Base-by-base conservation (phyloP, 2,797 vertebrate species). In the Taeniopygia guttata region DNA sequence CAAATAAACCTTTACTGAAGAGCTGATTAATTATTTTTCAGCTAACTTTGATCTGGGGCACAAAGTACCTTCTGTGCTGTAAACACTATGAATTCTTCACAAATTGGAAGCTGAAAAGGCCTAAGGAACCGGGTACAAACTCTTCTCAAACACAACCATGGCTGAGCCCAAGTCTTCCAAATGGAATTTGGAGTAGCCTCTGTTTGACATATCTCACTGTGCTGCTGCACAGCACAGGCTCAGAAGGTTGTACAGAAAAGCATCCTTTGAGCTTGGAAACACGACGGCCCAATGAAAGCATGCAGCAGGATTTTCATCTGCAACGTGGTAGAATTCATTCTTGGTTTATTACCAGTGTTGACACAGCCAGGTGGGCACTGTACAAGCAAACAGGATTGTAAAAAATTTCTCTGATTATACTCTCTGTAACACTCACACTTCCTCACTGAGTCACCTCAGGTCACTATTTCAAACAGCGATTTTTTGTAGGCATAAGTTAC, bases 31-130 rank as follows among this genome's bases (percentile, higher is more conserved):
- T 86, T 90, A 60, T 70, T 90, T 96, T 97, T 97, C 95, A 97
- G 95, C 97, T 97, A 97, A 94, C 94, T 97, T 96, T 93, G 89
- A 95, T 95, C 93, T 96, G 97, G 97, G 97, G 97, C 97, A 98
- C 97, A 98, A 98, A 97, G 96, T 97, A 97, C 96, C 96, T 97
- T 97, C 97, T 98, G 97, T 98, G 98, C 98, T 98, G 98, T 98
- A 98, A 98, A 98, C 98, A 98, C 98, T 80, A 96, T 94, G 93
- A 96, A 97, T 95, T 97, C 95, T 96, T 97, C 97, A 97, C 95
- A 96, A 97, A 97, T 94, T 96, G 96, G 94, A 97, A 97, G 96
- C 93, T 96, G 76, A 91, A 87, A 96, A 96, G 91, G 87, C 95
- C 94, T 95, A 96, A 95, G 92, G 91, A 96, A 95, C 87, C 92